Evolutionary conservation across 2,888 invertebrate genomes (phyloP).

Genomic region (Andrena bicolor): DNA sequence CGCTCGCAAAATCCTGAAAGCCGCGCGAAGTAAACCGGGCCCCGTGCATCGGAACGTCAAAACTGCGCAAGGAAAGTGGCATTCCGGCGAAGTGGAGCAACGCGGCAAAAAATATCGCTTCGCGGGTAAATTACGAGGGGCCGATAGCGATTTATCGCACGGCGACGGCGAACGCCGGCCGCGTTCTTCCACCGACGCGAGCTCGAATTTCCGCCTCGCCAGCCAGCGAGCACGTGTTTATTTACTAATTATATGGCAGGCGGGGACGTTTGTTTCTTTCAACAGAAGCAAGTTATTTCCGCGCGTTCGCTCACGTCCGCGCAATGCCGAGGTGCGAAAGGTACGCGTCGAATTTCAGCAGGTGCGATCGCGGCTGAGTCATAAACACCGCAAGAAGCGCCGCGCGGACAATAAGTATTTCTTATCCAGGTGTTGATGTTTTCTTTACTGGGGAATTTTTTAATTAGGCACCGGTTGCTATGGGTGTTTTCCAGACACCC

Average conservation of each 20-base stretch:
- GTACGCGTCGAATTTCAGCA: slow-evolving; percentile 22
- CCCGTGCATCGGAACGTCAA: slow-evolving; percentile 42
- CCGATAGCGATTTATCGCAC: slow-evolving; percentile 41
- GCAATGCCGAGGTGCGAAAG: neutral
- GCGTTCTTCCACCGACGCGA: slow-evolving; percentile 19
- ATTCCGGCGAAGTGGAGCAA: slow-evolving; percentile 22
- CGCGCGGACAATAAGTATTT: neutral
- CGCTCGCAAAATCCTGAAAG: slow-evolving; percentile 43
- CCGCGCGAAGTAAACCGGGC: slow-evolving; percentile 42
- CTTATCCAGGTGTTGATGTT: neutral
- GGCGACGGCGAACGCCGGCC: slow-evolving; percentile 16
- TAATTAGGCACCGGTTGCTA: no score
- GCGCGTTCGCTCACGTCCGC: neutral
- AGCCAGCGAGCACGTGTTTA: slow-evolving; percentile 20
- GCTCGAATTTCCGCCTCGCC: slow-evolving; percentile 17
- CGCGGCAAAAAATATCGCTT: slow-evolving; percentile 43
- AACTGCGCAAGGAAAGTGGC: slow-evolving; percentile 52
- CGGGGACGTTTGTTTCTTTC: neutral
- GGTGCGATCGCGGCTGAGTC: slow-evolving; percentile 13
- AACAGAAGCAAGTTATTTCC: slow-evolving; percentile 8
- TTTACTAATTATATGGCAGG: slow-evolving; percentile 35
- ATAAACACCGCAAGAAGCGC: neutral
- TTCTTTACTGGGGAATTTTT: no score
- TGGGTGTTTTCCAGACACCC: no score
- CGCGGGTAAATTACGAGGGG: slow-evolving; percentile 47